These are phyloP conservation scores for Lithosia quadra DNA, from an alignment of 2,888 invertebrate genomes.

Conservation along the genomic window DNA sequence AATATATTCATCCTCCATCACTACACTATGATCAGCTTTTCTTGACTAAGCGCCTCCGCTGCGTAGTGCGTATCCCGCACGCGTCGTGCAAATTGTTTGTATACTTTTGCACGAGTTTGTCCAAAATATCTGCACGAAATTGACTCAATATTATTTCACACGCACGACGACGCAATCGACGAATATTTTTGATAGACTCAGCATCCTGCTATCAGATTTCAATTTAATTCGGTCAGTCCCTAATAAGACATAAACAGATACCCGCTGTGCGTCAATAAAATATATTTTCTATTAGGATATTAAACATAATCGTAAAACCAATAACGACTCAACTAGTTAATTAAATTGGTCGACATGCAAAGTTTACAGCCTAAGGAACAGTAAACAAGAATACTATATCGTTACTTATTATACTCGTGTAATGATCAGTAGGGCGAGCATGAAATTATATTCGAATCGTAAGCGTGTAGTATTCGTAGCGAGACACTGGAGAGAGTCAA, in stretches of 20 bases:
- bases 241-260: not conserved
- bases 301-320: slow-evolving; percentile 1
- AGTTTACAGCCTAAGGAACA: not conserved
- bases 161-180: too few species aligned
- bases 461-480: too few species aligned
- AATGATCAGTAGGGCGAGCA: too few species aligned
- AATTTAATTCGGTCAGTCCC: not conserved
- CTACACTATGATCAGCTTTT: not conserved
- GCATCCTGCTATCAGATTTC: slow-evolving; percentile 1
- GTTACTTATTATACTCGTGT: not conserved
- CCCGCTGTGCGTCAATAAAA: not conserved
- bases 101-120: too few species aligned
- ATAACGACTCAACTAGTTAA: not conserved
- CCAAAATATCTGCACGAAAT: too few species aligned
- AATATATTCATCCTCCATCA: not conserved
- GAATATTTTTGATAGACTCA: not conserved
- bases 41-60: not conserved
- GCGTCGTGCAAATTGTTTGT: too few species aligned
- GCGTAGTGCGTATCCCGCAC: too few species aligned
- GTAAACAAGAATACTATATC: not conserved
- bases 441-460: too few species aligned
- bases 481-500: too few species aligned
- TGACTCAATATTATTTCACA: too few species aligned
- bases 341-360: not conserved
- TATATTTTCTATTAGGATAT: not conserved